Evolutionary conservation across 2,797 vertebrate genomes (phyloP), one percentile per base, ranked within the genome.

Genomic region (Adrianichthys oophorus): DNA sequence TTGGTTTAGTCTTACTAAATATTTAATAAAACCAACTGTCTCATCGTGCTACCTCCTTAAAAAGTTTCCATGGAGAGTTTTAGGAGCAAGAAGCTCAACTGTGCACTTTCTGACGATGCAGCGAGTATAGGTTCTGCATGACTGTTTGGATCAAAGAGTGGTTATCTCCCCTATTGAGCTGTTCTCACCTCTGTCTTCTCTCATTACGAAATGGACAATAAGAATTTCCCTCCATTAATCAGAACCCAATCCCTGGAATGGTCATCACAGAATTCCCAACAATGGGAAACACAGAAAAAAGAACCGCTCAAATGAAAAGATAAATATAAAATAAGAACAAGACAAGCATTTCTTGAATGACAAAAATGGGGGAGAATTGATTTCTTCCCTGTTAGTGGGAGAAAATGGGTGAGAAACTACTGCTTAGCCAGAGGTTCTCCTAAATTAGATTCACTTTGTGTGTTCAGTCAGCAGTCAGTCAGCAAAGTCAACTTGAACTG

Each of bases 131-230:
- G 92, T 92, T 94, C 93, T 94, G 93, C 93, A 93, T 93, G 92
- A 89, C 88, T 87, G 91, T 92, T 92, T 93, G 94, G 93, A 95
- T 96, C 94, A 95, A 95, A 95, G 92, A 92, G 90, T 94, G 93
- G 93, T 96, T 96, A 96, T 96, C 94, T 83, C 92, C 90, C 85
- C 91, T 95, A 97, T 96, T 95, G 95, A 96, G 95, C 94, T 94
- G 93, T 95, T 93, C 92, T 95, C 94, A 95, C 94, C 95, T 94
- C 94, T 96, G 95, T 96, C 95, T 93, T 89, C 92, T 94, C 92
- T 94, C 92, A 96, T 97, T 97, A 96, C 93, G 90, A 81, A 73
- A 52, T 85, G 52, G 90, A 91, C 91, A 90, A 93, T 85, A 86
- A 92, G 92, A 93, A 92, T 93, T 93, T 93, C 91, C 93, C 91